phyloP scores from a whole-genome alignment of 2,888 invertebrate genomes.

The Furcula furcula region DNA sequence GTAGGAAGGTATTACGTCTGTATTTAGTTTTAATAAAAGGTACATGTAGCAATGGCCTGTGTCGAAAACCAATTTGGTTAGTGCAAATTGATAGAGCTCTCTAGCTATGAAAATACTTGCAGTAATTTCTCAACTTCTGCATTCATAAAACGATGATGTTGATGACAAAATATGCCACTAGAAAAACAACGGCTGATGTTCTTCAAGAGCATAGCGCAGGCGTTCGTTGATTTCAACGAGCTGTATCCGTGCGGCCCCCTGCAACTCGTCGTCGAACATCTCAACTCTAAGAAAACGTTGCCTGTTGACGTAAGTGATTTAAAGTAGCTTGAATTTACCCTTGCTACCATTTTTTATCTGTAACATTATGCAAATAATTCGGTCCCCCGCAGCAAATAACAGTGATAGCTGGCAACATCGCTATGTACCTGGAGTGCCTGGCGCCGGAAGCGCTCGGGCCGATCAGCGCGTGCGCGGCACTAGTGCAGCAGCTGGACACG shows the following conservation, averaged over 20 bases:
- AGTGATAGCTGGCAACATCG: constrained; percentile 93
- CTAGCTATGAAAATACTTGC: too few relatives aligned
- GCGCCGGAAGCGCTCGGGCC: constrained; percentile 90
- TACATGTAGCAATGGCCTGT: too few relatives aligned
- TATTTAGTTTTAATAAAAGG: too few relatives aligned
- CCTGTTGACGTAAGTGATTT: constrained; percentile 70
- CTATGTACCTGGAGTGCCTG: constrained; percentile 95
- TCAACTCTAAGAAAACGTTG: constrained; percentile 74
- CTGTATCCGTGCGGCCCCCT: constrained; percentile 96
- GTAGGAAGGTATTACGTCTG: too few relatives aligned
- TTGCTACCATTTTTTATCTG: not conserved
- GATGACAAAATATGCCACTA: too few relatives aligned
- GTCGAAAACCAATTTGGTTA: too few relatives aligned
- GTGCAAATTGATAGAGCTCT: too few relatives aligned
- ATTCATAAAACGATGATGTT: too few relatives aligned
- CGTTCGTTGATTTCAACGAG: constrained; percentile 97
- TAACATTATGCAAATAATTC: not conserved
- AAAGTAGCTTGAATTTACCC: too few relatives aligned
- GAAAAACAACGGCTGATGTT: constrained; percentile 90
- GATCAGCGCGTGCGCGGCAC: constrained; percentile 85
- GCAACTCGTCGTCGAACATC: constrained; percentile 91
- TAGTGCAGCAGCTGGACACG: constrained; percentile 92
- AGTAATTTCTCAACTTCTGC: too few relatives aligned
- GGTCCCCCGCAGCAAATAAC: constrained; percentile 78
- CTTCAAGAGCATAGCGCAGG: constrained; percentile 96